phyloP scores from a whole-genome alignment of 1,140 invertebrate genomes.

The Meloidogyne hapla region DNA sequence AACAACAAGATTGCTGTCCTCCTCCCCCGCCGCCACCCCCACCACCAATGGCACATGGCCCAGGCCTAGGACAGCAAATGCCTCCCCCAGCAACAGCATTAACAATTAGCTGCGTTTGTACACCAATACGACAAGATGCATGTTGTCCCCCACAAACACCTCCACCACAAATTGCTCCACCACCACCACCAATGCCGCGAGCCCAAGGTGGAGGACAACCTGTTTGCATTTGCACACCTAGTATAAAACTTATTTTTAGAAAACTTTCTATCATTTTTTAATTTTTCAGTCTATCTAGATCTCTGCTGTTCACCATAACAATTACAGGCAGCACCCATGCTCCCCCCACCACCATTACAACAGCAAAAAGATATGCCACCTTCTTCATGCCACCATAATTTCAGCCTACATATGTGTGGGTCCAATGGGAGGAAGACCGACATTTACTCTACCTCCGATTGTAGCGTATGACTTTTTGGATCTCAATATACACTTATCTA shows the following conservation, averaged over 20 bases:
- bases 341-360: constrained; percentile 16
- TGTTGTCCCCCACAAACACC: constrained; percentile 13
- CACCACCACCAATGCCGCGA: not conserved
- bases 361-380: constrained; percentile 4
- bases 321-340: constrained; percentile 23
- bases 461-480: not conserved
- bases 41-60: not conserved
- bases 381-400: constrained; percentile 6
- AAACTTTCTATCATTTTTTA: not conserved
- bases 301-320: constrained; percentile 18
- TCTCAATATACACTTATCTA: not conserved
- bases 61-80: constrained; percentile 1
- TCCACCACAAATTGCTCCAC: constrained; percentile 4
- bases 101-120: constrained; percentile 28
- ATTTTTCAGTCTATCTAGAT: constrained; percentile 25
- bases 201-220: constrained; percentile 2
- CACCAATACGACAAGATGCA: constrained; percentile 10
- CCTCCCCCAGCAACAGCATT: not conserved
- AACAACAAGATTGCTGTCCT: constrained; percentile 18
- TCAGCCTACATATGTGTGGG: constrained; percentile 17
- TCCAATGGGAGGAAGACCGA: not conserved
- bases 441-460: not conserved
- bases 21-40: not conserved
- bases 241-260: not conserved
- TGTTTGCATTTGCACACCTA: constrained; percentile 25